These are phyloP conservation scores for Clamator glandarius DNA, from an alignment of 2,797 vertebrate species.

Conservation along the genomic window DNA sequence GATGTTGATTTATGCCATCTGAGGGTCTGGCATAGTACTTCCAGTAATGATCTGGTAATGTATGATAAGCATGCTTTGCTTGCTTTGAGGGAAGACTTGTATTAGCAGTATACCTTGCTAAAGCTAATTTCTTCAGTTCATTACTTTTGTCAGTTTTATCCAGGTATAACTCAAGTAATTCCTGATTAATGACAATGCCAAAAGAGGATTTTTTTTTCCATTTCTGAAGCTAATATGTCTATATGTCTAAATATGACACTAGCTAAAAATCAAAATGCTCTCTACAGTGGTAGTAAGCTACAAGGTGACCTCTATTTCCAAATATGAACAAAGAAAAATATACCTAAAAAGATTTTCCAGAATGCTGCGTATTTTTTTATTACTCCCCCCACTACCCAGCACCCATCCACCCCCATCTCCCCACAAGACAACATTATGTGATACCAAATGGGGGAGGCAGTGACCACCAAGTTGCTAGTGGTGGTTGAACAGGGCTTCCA, in stretches of 20 bases:
- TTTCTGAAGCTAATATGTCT: not conserved
- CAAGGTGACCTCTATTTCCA: not conserved
- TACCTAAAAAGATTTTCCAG: not conserved
- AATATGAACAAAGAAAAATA: not conserved
- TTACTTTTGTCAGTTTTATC: not conserved
- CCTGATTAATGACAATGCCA: not conserved
- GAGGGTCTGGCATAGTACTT: constrained; percentile 23
- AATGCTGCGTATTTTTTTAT: not conserved
- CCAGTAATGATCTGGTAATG: not conserved
- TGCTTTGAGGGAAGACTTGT: not conserved
- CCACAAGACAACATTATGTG: not conserved
- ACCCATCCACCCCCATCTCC: too few relatives aligned
- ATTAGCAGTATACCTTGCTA: not conserved
- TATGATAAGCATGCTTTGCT: not conserved
- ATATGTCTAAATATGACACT: not conserved
- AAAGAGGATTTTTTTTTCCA: not conserved
- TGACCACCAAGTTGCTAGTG: not conserved
- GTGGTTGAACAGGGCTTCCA: not conserved
- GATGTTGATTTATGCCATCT: constrained; percentile 25
- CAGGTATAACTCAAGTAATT: not conserved
- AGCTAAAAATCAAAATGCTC: not conserved
- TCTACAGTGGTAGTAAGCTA: not conserved
- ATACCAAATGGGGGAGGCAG: not conserved
- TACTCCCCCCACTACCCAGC: too few relatives aligned
- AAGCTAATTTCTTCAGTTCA: not conserved